Evolutionary conservation across 2,113 vertebrate species (phyloP).

Genomic region (Leptobrachium ailaonicum): DNA sequence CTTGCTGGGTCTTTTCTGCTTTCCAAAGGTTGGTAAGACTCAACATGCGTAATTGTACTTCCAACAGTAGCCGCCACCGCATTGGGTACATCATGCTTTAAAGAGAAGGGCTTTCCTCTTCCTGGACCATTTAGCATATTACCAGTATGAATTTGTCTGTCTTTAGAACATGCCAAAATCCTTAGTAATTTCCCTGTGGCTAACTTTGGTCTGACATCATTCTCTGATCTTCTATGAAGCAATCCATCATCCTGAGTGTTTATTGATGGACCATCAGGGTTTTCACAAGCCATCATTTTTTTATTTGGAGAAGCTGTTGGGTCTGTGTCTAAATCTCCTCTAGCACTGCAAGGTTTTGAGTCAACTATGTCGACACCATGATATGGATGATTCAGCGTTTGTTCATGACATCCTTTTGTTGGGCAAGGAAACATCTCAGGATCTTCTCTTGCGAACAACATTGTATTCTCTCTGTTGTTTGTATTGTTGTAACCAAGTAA

Average conservation of each 20-base stretch:
- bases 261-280: neutral
- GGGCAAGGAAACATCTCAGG: neutral
- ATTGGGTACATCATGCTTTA: constrained; percentile 1
- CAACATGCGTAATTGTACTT: neutral
- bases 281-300: neutral
- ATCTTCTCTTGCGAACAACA: neutral
- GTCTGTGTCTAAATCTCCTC: constrained; percentile 30
- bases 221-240: neutral
- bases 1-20: neutral
- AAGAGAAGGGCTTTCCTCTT: constrained; percentile 2
- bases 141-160: neutral
- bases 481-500: neutral
- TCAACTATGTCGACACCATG: neutral
- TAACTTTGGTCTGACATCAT: neutral
- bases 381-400: neutral
- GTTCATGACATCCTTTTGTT: neutral
- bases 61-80: neutral
- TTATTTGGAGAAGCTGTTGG: neutral
- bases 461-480: neutral
- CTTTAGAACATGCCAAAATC: constrained; percentile 18
- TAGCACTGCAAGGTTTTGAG: constrained; percentile 5
- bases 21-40: constrained; percentile 3
- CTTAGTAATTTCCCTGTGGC: constrained; percentile 11
- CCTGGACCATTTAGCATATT: neutral
- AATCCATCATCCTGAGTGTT: constrained; percentile 4